These are phyloP conservation scores for Kuschelorhynchus macadamiae DNA, from an alignment of 2,888 invertebrate genomes.

Conservation along the genomic window DNA sequence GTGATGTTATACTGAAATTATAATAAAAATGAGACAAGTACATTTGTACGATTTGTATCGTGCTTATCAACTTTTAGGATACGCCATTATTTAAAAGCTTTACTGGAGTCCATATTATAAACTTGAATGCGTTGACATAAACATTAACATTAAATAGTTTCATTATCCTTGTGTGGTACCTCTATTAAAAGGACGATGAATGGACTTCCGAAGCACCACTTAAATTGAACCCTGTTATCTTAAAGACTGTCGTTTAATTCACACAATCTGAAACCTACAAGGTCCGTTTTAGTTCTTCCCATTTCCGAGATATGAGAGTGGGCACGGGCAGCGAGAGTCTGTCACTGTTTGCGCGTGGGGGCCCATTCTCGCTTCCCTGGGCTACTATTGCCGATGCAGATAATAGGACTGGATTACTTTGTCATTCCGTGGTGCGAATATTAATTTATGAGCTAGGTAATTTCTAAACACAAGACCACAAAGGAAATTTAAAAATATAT, in stretches of 20 bases:
- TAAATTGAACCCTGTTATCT: slow-evolving; percentile 30
- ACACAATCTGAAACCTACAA: slow-evolving; percentile 39
- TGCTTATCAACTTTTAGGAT: too few relatives aligned
- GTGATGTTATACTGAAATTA: too few relatives aligned
- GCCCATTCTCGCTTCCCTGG: slow-evolving; percentile 53
- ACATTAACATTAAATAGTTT: too few relatives aligned
- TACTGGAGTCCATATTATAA: too few relatives aligned
- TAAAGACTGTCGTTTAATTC: slow-evolving; percentile 35
- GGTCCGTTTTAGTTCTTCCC: slow-evolving; percentile 39
- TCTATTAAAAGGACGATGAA: background rate
- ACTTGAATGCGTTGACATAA: too few relatives aligned
- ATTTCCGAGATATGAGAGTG: slow-evolving; percentile 52
- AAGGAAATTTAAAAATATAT: too few relatives aligned
- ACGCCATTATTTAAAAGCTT: too few relatives aligned
- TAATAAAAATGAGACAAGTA: too few relatives aligned
- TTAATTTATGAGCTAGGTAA: slow-evolving; percentile 3
- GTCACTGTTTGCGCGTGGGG: slow-evolving; percentile 48
- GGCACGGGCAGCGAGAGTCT: slow-evolving; percentile 47
- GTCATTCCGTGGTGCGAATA: slow-evolving; percentile 7
- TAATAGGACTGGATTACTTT: slow-evolving; percentile 31
- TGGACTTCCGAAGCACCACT: slow-evolving; percentile 17
- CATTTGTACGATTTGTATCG: too few relatives aligned
- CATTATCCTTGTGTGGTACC: background rate
- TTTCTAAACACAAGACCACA: too few relatives aligned
- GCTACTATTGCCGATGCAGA: slow-evolving; percentile 51